These are phyloP conservation scores for Hybos culiciformis DNA, from an alignment of 2,888 invertebrate species.

Conservation along the genomic window DNA sequence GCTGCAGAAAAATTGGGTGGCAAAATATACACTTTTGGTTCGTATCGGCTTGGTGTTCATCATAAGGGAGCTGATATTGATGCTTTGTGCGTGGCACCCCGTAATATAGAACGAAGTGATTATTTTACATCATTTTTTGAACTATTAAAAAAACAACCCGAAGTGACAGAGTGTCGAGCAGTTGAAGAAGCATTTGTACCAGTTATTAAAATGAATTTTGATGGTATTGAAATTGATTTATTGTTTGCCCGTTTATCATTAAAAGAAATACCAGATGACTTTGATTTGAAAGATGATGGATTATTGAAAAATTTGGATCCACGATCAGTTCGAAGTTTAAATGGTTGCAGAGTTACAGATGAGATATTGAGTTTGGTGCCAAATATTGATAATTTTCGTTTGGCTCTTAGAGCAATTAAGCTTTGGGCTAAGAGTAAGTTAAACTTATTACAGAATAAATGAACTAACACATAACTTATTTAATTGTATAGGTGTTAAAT, in stretches of 20 bases:
- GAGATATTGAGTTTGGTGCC: slow-evolving; percentile 94
- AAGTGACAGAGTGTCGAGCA: slow-evolving; percentile 71
- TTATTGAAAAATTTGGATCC: slow-evolving; percentile 89
- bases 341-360: slow-evolving; percentile 97
- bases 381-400: slow-evolving; percentile 82
- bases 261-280: slow-evolving; percentile 86
- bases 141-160: slow-evolving; percentile 68
- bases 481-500: not conserved
- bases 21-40: slow-evolving; percentile 99
- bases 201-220: slow-evolving; percentile 97
- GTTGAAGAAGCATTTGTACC: slow-evolving; percentile 99
- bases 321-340: slow-evolving; percentile 91
- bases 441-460: not conserved
- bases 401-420: slow-evolving; percentile 89
- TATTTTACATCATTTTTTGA: slow-evolving; percentile 95
- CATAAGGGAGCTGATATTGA: slow-evolving; percentile 98
- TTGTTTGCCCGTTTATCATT: slow-evolving; percentile 87
- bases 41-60: slow-evolving; percentile 89
- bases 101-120: slow-evolving; percentile 85
- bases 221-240: slow-evolving; percentile 97
- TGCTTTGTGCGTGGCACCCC: slow-evolving; percentile 92
- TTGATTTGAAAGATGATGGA: slow-evolving; percentile 80
- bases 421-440: slow-evolving; percentile 93
- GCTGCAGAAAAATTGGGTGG: slow-evolving; percentile 89
- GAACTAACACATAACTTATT: not conserved